Percentiles rank a stretch among this genome's conserved stretches.
Conservation (phyloP, 2,113 vertebrate genomes). For the Pampusana beccarii region DNA sequence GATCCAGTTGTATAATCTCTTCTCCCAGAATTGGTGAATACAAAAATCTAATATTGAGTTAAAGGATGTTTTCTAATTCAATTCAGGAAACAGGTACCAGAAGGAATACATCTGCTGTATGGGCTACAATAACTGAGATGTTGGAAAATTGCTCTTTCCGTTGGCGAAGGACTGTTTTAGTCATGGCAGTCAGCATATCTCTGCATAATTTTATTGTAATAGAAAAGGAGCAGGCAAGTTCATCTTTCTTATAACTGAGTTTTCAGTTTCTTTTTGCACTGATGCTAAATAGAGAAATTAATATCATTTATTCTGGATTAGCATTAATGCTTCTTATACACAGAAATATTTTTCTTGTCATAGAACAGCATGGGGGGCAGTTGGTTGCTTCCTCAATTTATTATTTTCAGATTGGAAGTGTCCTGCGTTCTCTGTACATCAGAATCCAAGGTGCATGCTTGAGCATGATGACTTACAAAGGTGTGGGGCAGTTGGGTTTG, state of each 20-base stretch:
- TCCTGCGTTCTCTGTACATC: not conserved
- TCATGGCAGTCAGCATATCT: not conserved
- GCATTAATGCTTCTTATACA: not conserved
- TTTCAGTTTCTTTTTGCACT: not conserved
- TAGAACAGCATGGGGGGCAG: not conserved
- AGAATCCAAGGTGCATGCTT: not conserved
- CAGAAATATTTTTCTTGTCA: not conserved
- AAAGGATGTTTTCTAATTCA: not conserved
- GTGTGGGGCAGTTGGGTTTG: not conserved
- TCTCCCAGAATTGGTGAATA: not conserved
- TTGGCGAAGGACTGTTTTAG: not conserved
- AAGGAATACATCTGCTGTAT: not conserved
- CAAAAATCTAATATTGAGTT: not conserved
- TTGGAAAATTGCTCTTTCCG: not conserved
- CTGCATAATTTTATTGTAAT: not conserved
- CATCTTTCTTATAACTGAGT: rapidly evolving
- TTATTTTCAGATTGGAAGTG: not conserved
- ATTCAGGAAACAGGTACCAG: not conserved
- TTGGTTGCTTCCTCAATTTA: not conserved
- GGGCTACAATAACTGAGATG: not conserved
- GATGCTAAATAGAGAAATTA: not conserved
- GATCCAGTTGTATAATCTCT: not conserved
- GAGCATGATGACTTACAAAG: not conserved
- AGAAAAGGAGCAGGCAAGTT: not conserved
- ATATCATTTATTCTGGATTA: not conserved